phyloP scores from a whole-genome alignment of 1,140 invertebrate species.

The Microvelia longipes region DNA sequence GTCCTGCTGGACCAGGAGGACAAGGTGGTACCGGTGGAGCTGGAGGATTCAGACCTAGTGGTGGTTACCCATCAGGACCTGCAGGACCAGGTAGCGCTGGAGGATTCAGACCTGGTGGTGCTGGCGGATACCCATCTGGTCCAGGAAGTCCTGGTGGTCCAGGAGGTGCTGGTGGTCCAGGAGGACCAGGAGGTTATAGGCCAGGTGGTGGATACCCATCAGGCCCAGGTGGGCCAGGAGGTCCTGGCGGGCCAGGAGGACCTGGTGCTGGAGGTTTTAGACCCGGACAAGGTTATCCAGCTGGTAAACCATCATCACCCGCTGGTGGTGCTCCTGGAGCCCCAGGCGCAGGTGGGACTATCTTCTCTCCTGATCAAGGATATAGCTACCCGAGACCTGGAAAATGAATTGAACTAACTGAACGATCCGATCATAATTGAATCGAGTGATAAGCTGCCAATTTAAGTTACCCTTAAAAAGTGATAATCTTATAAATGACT shows the following conservation, averaged over 20 bases:
- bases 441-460: too few relatives aligned
- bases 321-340: slow-evolving; percentile 2
- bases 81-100: slow-evolving; percentile 1
- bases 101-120: background rate
- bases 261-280: background rate
- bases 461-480: too few relatives aligned
- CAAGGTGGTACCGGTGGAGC: background rate
- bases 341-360: background rate
- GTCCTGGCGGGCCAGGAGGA: slow-evolving; percentile 8
- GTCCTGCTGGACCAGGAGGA: background rate
- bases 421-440: too few relatives aligned
- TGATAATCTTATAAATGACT: too few relatives aligned
- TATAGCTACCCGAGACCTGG: slow-evolving; percentile 1
- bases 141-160: slow-evolving; percentile 1
- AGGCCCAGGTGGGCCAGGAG: slow-evolving; percentile 6
- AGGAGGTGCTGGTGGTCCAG: slow-evolving; percentile 4
- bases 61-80: background rate
- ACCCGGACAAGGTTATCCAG: background rate
- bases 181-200: background rate
- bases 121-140: background rate
- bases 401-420: background rate
- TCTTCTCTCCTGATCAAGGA: background rate
- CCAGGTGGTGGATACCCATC: background rate
- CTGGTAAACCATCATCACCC: slow-evolving; percentile 2
- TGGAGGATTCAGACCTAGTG: background rate